Evolutionary conservation across 2,888 invertebrate species (phyloP), one percentile per base, ranked within the genome.

Genomic region (Allacma fusca): DNA sequence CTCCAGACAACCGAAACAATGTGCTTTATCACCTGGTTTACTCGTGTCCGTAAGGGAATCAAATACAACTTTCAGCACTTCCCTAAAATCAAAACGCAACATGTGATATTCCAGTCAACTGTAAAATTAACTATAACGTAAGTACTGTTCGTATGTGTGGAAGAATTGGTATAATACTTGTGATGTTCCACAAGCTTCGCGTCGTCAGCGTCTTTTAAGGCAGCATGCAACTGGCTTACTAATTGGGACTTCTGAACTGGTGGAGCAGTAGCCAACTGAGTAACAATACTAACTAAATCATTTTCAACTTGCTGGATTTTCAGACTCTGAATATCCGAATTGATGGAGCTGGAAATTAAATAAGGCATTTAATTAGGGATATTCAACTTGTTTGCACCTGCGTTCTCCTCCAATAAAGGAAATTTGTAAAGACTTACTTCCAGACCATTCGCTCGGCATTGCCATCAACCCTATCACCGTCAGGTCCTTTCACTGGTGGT

Each of bases 21-120:
- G 50, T 2, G 82, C 81, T 76, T 84, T 84, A 59, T 84, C 84
- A 4, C 67, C 12, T 12, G 81, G 79, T 69, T 83, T 83, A 24
- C 78, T 59, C 5, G 65, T 77, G 29, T 82, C 82, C 43, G 77
- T 77, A 12, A 84, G 74, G 1, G 82, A 81, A 64, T 84, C 83
- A 73, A 84, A 82, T 16, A 84, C 80, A n/a, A 84, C 76, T 77
- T 84, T 84, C 69, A 84, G 62, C n/a, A 84, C 78, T 77, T 84
- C 84, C 77, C 83, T 83, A 72, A 13, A 75, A 50, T 75, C 1
- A 50, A 72, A 43, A 70, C n/a, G n/a, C n/a, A n/a, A n/a, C n/a
- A n/a, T n/a, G n/a, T n/a, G n/a, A n/a, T n/a, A n/a, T n/a, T n/a
- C n/a, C n/a, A n/a, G n/a, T n/a, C n/a, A n/a, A n/a, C n/a, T n/a